A percentile compares a stretch with the other conserved stretches of the same genome.
These are phyloP conservation scores for Melolontha melolontha DNA, from an alignment of 2,888 invertebrate species.

Conservation along the genomic window DNA sequence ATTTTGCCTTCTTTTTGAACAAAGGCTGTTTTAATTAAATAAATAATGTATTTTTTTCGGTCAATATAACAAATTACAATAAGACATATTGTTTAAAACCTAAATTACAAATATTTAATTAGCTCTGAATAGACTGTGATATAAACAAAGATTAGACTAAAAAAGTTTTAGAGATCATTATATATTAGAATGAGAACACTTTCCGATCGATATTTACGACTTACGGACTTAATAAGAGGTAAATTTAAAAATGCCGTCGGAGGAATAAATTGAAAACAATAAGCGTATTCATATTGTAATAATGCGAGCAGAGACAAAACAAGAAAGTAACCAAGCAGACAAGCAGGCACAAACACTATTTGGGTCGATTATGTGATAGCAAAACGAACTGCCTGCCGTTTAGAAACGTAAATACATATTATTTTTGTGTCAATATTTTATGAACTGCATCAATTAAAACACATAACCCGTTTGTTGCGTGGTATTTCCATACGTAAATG, in stretches of 20 bases:
- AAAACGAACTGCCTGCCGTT: slow-evolving; percentile 3
- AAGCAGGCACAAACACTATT: slow-evolving; percentile 32
- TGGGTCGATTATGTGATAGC: slow-evolving; percentile 40
- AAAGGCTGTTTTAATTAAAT: too few species aligned
- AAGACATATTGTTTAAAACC: too few species aligned
- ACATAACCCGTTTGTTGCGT: slow-evolving; percentile 25
- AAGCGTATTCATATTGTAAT: slow-evolving; percentile 31
- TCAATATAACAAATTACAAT: too few species aligned
- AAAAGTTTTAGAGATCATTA: background rate
- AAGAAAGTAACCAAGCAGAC: slow-evolving; percentile 23
- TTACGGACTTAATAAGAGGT: too few species aligned
- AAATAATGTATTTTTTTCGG: too few species aligned
- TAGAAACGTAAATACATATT: background rate
- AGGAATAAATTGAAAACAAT: slow-evolving; percentile 41
- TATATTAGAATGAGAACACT: background rate
- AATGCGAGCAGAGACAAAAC: slow-evolving; percentile 33
- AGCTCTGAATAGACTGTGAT: too few species aligned
- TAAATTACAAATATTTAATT: too few species aligned
- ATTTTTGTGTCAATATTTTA: slow-evolving; percentile 8
- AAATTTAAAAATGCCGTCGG: background rate
- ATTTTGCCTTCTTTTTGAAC: too few species aligned
- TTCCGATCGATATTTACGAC: too few species aligned
- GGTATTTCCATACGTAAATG: slow-evolving; percentile 46
- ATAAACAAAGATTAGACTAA: background rate
- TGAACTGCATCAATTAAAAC: slow-evolving; percentile 39